Conservation (phyloP, 1,140 invertebrate species). For the Aradophagus sp. region DNA sequence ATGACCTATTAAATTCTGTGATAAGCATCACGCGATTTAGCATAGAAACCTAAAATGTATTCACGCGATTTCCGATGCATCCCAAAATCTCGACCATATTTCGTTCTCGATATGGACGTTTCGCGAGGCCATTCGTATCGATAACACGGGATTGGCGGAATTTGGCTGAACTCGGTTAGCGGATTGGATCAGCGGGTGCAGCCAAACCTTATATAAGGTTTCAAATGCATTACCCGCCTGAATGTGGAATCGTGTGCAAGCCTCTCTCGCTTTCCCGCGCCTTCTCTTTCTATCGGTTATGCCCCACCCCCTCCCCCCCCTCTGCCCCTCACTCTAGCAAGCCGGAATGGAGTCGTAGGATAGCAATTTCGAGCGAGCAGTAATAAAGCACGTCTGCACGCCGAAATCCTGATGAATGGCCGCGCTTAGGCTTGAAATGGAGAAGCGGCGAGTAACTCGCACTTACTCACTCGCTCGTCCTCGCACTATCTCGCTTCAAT, state of each 20-base stretch:
- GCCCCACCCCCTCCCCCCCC: no score
- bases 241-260: conserved; percentile 57
- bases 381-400: conserved; percentile 76
- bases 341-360: conserved; percentile 75
- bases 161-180: conserved; percentile 63
- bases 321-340: conserved; percentile 51
- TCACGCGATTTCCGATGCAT: conserved; percentile 43
- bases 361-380: conserved; percentile 75
- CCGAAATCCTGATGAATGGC: conserved; percentile 76
- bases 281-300: conserved; percentile 22
- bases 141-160: conserved; percentile 59
- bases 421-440: conserved; percentile 76
- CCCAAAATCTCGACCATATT: conserved; percentile 50
- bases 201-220: conserved; percentile 68
- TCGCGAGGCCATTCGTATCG: conserved; percentile 59
- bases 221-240: conserved; percentile 65
- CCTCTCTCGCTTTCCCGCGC: conserved; percentile 35
- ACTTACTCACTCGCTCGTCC: conserved; percentile 65
- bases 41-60: conserved; percentile 33
- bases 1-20: conserved; percentile 38
- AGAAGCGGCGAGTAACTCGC: conserved; percentile 73
- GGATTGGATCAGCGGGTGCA: conserved; percentile 66
- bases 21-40: conserved; percentile 31
- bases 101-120: conserved; percentile 46
- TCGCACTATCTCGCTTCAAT: conserved; percentile 53